Percentiles rank a stretch among this genome's conserved stretches.
These are phyloP conservation scores for Peromyscus eremicus DNA, from an alignment of 2,797 vertebrate species.

Conservation along the genomic window DNA sequence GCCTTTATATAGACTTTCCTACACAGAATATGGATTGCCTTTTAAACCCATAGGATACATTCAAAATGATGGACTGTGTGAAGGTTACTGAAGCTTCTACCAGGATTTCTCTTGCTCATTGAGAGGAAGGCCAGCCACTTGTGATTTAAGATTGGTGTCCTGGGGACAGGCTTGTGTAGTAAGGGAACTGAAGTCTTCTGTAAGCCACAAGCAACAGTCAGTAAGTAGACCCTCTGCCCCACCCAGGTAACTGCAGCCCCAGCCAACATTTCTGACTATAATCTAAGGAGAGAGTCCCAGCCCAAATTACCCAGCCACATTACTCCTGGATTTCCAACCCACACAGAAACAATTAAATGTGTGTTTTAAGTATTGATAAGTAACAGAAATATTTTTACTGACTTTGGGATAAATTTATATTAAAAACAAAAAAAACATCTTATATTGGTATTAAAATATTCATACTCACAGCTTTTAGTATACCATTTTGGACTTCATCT, in stretches of 20 bases:
- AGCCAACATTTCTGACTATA: neutral
- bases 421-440: neutral
- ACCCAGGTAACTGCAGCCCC: neutral
- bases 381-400: neutral
- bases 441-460: slow-evolving; percentile 6
- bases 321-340: neutral
- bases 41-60: neutral
- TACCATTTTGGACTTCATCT: slow-evolving; percentile 28
- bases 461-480: slow-evolving; percentile 23
- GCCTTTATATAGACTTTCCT: neutral
- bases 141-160: neutral
- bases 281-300: neutral
- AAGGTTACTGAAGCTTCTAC: neutral
- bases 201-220: neutral
- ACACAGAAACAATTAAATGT: neutral
- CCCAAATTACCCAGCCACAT: neutral
- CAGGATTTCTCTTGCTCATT: neutral
- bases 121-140: neutral
- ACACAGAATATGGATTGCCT: neutral
- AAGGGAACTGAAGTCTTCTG: neutral
- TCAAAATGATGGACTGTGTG: neutral
- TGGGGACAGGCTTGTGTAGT: neutral
- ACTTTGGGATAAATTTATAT: neutral
- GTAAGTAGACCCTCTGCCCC: neutral
- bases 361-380: neutral